A percentile compares a stretch with the other conserved stretches of the same genome.
phyloP scores from a whole-genome alignment of 92 coral and sea anemone genomes.

The Umimayanthus chanpuru region DNA sequence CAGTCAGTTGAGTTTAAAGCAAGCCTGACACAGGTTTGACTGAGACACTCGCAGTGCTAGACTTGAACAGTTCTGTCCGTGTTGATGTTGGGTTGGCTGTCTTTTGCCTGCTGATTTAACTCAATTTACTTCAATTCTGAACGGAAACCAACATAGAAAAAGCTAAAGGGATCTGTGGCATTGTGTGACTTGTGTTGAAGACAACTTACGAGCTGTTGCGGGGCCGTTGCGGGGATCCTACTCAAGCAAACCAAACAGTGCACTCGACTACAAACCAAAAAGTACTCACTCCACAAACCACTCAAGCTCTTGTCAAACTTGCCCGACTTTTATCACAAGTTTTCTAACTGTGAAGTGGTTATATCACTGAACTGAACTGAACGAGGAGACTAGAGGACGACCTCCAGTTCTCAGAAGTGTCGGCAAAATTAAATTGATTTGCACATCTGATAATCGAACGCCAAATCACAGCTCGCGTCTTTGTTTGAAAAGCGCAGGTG shows the following conservation, averaged over 20 bases:
- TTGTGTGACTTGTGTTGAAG: background rate
- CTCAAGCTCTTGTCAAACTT: background rate
- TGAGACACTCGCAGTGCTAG: no score
- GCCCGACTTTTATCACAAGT: background rate
- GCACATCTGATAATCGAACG: background rate
- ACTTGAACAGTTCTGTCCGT: background rate
- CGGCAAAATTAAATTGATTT: background rate
- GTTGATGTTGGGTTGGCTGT: background rate
- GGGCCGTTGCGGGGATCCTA: background rate
- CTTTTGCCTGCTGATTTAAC: background rate
- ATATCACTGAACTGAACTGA: background rate
- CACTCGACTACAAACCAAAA: background rate
- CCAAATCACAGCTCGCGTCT: background rate
- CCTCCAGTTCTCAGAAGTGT: background rate
- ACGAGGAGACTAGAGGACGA: background rate
- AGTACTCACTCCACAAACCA: no score
- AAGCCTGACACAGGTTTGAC: no score
- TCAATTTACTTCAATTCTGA: background rate
- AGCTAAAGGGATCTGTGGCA: background rate
- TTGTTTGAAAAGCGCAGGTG: constrained; percentile 13
- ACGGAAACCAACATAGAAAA: background rate
- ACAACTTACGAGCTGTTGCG: background rate
- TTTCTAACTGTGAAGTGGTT: background rate
- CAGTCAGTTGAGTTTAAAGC: background rate
- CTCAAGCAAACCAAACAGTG: background rate